Base-by-base conservation (phyloP, 2,113 vertebrate species). In the Percina caprodes region DNA sequence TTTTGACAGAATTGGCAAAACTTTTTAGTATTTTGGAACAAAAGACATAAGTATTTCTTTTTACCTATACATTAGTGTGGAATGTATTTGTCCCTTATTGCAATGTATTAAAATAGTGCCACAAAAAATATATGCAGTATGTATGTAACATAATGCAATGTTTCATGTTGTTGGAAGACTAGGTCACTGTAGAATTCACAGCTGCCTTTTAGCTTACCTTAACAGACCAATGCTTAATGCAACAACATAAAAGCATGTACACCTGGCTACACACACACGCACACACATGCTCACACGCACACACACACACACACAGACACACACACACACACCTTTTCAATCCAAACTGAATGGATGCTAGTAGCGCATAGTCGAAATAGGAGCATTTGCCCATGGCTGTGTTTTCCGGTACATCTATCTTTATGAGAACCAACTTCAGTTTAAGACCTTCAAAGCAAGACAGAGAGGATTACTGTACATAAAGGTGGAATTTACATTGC, bases 301-400 rank as follows among this genome's bases (percentile, higher is more conserved):
- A 51, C 66, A 13, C 26, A 54, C 26, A 54, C n/a, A 14, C 26
- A 11, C 24, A 58, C 26, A n/a, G n/a, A n/a, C n/a, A n/a, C n/a
- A n/a, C n/a, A n/a, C n/a, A n/a, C n/a, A n/a, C n/a, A 42, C 39
- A 42, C 82, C 82, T 92, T 88, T 82, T 78, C 70, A 84, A 26
- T 78, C 23, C 71, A 69, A 86, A 84, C 75, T 78, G 4, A 73
- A 75, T 58, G 14, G 21, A n/a, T n/a, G n/a, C n/a, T n/a, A n/a
- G n/a, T n/a, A n/a, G n/a, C n/a, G n/a, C n/a, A 65, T 23, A 2
- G 30, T 21, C 5, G 16, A 56, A 76, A 67, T 15, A 54, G 39
- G 15, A 79, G 62, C 30, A 35, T 69, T 76, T 59, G 55, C 72
- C 59, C 24, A 15, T 23, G 14, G 60, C 52, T 83, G 69, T 76